Percentiles rank a stretch among this genome's conserved stretches.
Conservation (phyloP, 2,797 vertebrate species). For the Tachyglossus aculeatus region DNA sequence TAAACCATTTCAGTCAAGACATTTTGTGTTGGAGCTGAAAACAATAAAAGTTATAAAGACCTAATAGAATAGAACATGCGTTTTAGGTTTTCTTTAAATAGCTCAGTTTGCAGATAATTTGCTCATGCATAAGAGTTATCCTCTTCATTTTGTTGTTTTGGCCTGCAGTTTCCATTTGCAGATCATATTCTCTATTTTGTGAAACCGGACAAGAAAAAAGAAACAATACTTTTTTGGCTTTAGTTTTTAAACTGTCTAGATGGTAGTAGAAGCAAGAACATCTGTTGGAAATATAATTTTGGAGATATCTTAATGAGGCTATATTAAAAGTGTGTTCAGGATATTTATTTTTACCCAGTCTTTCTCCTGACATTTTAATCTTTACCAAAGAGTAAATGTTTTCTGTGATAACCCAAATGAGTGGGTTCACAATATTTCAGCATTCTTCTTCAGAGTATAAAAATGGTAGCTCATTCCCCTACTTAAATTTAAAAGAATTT, state of each 20-base stretch:
- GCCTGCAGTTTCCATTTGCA: no score
- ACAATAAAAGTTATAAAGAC: not conserved
- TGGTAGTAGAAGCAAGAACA: not conserved
- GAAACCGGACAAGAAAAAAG: no score
- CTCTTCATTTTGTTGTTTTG: not conserved
- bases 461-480: not conserved
- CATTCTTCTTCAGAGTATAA: not conserved
- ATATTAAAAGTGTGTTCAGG: not conserved
- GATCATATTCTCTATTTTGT: no score
- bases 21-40: no score
- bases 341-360: not conserved
- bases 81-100: not conserved
- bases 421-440: not conserved
- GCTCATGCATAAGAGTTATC: not conserved
- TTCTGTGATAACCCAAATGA: not conserved
- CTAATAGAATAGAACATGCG: not conserved
- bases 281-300: not conserved
- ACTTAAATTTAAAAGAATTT: not conserved
- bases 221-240: not conserved
- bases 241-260: not conserved
- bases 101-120: not conserved
- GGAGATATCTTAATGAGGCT: not conserved
- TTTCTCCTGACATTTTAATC: slow-evolving; percentile 20
- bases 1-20: no score
- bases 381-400: not conserved